Evolutionary conservation across 2,113 vertebrate species (phyloP), one percentile per base, ranked within the genome.

Genomic region (Smithornis capensis): DNA sequence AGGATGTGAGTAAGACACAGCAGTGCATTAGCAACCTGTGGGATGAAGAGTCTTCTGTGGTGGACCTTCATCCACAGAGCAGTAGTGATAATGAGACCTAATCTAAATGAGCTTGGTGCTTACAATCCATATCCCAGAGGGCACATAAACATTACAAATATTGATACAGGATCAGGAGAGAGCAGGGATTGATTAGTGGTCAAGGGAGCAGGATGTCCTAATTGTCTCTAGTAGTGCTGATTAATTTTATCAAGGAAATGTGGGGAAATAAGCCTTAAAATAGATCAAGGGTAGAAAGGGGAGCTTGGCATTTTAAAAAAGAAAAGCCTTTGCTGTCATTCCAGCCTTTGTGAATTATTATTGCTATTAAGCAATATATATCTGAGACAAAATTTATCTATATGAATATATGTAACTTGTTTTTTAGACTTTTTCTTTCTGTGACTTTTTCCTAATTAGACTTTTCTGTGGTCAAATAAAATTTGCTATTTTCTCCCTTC

Each of bases 181-280:
- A 94, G 78, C 63, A 83, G 76, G 78, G 50, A 95, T 94, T 95
- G 94, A 94, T 95, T 95, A 57, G 95, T 45, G 96, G 90, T 89
- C 92, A 93, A 77, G 76, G 60, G 71, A 93, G 92, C 79, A 83
- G 93, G 85, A 84, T 94, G 91, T 90, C 71, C 94, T 95, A 92
- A 96, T 95, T 62, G 87, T 81, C 93, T 91, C 67, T 83, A 79
- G 55, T 78, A 59, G 42, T 24, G 42, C 85, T 95, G 94, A 87
- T 95, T 95, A 95, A 92, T 93, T 93, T 97, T 88, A 77, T 80
- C 75, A 80, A 42, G 65, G 68, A 91, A 63, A 68, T 63, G 74
- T 84, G 87, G 64, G 78, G 86, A 90, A 96, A 89, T 84, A 81
- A 92, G 83, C 75, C 84, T 92, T 91, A 92, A 93, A 94, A 95